These are phyloP conservation scores for Larimichthys crocea DNA, from an alignment of 2,113 vertebrate genomes.

Conservation along the genomic window DNA sequence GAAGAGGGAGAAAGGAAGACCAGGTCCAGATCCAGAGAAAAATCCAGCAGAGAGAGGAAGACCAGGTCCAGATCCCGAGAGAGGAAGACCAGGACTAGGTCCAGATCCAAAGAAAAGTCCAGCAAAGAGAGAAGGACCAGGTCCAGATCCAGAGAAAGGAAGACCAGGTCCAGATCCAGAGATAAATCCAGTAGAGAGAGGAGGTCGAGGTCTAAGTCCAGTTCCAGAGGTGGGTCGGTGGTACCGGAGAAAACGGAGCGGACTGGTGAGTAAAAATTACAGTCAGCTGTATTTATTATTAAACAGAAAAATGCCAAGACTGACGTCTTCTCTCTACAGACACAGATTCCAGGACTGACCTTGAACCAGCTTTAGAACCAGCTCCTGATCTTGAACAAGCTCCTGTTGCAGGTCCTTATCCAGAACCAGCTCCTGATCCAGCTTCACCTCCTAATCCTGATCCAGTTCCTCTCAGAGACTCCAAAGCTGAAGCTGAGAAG, in stretches of 20 bases:
- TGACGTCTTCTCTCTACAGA: conserved; percentile 16
- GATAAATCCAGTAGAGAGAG: background rate
- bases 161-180: background rate
- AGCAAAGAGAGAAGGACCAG: background rate
- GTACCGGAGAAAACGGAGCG: background rate
- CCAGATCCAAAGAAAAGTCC: conserved; percentile 8
- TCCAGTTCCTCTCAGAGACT: background rate
- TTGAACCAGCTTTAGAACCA: background rate
- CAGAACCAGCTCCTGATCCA: background rate
- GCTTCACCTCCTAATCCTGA: background rate
- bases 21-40: conserved; percentile 14
- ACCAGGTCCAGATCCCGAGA: conserved; percentile 16
- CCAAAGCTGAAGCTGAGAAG: conserved; percentile 17
- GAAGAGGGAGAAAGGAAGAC: background rate
- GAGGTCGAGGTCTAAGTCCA: background rate
- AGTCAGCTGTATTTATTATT: no score
- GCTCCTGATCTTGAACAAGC: background rate
- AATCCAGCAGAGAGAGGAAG: background rate
- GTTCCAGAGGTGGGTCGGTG: background rate
- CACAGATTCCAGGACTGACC: conserved; percentile 3
- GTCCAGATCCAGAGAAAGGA: background rate
- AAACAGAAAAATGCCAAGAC: no score
- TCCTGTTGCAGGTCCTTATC: background rate
- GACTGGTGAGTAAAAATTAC: conserved; percentile 36
- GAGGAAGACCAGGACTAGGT: background rate